Conservation (phyloP, 2,888 invertebrate species). For the Fragum sueziense region DNA sequence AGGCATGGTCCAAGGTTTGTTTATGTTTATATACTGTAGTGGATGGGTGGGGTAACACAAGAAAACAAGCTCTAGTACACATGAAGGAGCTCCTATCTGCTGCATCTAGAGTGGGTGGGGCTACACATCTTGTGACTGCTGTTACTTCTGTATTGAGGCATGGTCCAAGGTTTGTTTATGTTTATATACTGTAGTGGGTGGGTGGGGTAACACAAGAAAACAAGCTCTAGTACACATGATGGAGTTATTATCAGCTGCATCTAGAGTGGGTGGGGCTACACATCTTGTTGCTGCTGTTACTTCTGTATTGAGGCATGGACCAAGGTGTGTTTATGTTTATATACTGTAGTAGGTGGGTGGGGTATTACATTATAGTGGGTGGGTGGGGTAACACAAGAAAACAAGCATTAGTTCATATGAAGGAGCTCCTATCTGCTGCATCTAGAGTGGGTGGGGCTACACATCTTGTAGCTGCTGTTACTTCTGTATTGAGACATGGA, state of each 20-base stretch:
- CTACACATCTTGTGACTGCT: constrained; percentile 81
- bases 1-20: constrained; percentile 79
- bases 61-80: constrained; percentile 79
- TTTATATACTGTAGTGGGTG: too few relatives aligned
- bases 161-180: constrained; percentile 79
- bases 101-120: constrained; percentile 78
- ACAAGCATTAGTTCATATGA: constrained; percentile 80
- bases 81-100: constrained; percentile 81
- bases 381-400: constrained; percentile 77
- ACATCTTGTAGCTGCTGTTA: constrained; percentile 81
- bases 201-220: constrained; percentile 77
- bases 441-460: constrained; percentile 79
- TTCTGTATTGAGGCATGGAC: constrained; percentile 80
- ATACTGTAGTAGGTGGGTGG: too few relatives aligned
- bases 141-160: constrained; percentile 80
- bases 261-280: constrained; percentile 79
- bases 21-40: too few relatives aligned
- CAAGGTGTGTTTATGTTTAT: too few relatives aligned
- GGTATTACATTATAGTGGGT: too few relatives aligned
- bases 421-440: constrained; percentile 79
- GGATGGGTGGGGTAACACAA: constrained; percentile 76
- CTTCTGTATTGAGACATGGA: constrained; percentile 80
- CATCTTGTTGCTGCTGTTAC: constrained; percentile 81
- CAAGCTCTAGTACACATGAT: constrained; percentile 81
- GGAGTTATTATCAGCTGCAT: constrained; percentile 79